Percentiles rank a stretch among this genome's conserved stretches.
These are phyloP conservation scores for Junco hyemalis DNA, from an alignment of 2,113 vertebrate genomes.

Conservation along the genomic window DNA sequence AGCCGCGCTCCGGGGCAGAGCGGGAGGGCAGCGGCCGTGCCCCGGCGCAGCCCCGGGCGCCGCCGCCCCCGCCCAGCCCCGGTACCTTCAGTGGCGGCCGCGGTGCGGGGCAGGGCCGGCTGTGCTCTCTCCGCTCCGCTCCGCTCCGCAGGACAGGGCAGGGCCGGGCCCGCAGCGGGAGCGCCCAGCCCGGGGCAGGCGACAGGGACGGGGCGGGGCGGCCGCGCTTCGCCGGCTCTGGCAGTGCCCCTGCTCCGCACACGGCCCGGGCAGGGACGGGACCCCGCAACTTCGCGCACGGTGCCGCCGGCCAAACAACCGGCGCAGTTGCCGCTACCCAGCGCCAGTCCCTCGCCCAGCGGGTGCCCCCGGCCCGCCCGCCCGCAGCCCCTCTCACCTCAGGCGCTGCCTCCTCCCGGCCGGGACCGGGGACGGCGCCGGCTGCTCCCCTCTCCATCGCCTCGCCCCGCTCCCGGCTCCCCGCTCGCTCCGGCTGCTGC, in stretches of 20 bases:
- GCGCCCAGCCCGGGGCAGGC: neutral
- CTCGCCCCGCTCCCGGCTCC: neutral
- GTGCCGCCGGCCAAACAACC: neutral
- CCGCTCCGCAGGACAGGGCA: too few relatives aligned
- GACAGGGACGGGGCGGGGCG: neutral
- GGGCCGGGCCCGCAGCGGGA: too few relatives aligned
- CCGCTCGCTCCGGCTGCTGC: neutral
- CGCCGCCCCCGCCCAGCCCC: rapidly evolving
- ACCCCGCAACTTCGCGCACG: neutral
- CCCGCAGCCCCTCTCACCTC: neutral
- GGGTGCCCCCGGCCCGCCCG: neutral
- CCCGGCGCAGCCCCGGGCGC: neutral
- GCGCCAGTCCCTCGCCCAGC: too few relatives aligned
- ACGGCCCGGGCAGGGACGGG: neutral
- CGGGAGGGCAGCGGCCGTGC: neutral
- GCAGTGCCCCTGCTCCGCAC: neutral
- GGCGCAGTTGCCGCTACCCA: neutral
- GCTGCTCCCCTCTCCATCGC: neutral
- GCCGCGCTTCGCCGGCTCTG: neutral
- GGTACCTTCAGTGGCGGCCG: neutral
- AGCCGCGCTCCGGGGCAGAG: neutral
- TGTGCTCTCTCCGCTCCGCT: neutral
- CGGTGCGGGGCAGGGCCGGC: neutral
- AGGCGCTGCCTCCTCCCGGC: neutral
- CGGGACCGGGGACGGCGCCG: neutral